Percentiles rank a stretch among this genome's conserved stretches.
Conservation (phyloP, 2,113 vertebrate genomes). For the Baryphthengus martii region DNA sequence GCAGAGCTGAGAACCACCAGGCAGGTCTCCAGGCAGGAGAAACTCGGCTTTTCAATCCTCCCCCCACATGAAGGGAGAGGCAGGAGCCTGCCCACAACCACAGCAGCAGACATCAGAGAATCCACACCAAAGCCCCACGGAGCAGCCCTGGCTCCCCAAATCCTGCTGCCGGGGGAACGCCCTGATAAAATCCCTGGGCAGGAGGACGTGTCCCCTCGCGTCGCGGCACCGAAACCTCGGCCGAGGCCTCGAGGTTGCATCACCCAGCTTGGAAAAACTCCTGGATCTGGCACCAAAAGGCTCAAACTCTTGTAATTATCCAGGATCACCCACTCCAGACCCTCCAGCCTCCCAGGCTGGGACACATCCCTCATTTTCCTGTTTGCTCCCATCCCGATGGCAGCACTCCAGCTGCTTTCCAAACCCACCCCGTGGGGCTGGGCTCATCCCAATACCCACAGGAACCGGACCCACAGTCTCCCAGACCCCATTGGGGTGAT, state of each 20-base stretch:
- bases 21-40: not conserved
- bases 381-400: not conserved
- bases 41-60: not conserved
- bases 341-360: not conserved
- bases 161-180: not conserved
- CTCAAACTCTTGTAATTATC: not conserved
- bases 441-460: not conserved
- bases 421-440: rapidly evolving
- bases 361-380: not conserved
- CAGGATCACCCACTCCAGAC: not conserved
- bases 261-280: not conserved
- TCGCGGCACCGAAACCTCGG: rapidly evolving
- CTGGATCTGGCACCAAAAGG: not conserved
- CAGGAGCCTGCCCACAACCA: not conserved
- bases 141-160: not conserved
- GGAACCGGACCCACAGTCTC: rapidly evolving
- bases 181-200: not conserved
- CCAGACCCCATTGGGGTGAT: rapidly evolving
- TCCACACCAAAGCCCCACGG: not conserved
- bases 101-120: not conserved
- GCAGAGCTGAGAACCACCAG: not conserved
- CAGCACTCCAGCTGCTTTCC: not conserved
- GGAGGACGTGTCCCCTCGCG: not conserved
- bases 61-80: not conserved
- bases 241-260: not conserved